Evolutionary conservation across 2,113 vertebrate species (phyloP).

Genomic region (Zingel zingel): DNA sequence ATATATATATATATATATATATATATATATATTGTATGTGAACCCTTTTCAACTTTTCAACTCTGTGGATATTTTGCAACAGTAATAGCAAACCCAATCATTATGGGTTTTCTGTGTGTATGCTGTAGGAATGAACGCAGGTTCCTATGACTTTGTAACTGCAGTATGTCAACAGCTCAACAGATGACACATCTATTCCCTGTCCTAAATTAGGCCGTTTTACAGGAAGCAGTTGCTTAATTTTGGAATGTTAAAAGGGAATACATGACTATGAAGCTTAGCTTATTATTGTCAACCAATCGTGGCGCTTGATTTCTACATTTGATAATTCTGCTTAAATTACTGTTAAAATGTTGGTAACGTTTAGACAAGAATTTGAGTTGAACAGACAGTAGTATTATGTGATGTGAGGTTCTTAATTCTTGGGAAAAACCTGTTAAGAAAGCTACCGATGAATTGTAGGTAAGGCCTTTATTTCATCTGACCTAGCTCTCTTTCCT

Average conservation of each 20-base stretch:
- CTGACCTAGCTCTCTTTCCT: slow-evolving; percentile 1
- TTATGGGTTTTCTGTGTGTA: slow-evolving; percentile 66
- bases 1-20: no score
- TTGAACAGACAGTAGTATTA: background rate
- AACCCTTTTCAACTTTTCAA: slow-evolving; percentile 62
- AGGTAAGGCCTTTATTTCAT: background rate
- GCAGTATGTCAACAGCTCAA: slow-evolving; percentile 60
- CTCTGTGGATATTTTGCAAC: slow-evolving; percentile 41
- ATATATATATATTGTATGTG: background rate
- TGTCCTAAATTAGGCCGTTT: slow-evolving; percentile 63
- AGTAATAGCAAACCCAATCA: slow-evolving; percentile 52
- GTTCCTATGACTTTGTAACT: slow-evolving; percentile 52
- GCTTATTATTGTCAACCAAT: slow-evolving; percentile 54
- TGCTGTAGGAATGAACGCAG: slow-evolving; percentile 48
- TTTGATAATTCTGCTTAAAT: slow-evolving; percentile 20
- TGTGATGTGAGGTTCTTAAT: background rate
- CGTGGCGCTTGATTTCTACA: background rate
- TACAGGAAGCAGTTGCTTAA: slow-evolving; percentile 75
- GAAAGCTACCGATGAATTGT: background rate
- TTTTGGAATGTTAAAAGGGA: slow-evolving; percentile 67
- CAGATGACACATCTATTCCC: slow-evolving; percentile 74
- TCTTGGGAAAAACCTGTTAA: slow-evolving; percentile 11
- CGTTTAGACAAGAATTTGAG: background rate
- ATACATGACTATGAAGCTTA: slow-evolving; percentile 57
- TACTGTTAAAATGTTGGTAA: slow-evolving; percentile 6